Evolutionary conservation across 2,113 vertebrate species (phyloP).

Genomic region (Ciconia boyciana): DNA sequence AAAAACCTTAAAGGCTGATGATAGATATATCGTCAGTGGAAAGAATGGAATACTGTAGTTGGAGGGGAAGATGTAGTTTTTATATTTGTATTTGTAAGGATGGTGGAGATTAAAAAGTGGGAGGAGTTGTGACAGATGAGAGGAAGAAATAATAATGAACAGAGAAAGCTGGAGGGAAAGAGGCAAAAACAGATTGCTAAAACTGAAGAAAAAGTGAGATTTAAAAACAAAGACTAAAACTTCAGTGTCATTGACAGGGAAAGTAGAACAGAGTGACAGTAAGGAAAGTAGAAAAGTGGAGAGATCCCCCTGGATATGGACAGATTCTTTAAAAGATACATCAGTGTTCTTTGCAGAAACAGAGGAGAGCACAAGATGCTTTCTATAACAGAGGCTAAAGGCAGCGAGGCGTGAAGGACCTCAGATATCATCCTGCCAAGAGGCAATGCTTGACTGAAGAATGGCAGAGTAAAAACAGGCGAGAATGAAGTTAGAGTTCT

Average conservation of each 20-base stretch:
- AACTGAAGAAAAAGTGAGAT: background rate
- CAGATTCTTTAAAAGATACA: background rate
- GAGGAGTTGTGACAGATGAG: background rate
- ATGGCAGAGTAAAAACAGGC: background rate
- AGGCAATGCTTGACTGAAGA: background rate
- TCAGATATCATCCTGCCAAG: background rate
- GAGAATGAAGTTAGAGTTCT: background rate
- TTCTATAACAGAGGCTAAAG: background rate
- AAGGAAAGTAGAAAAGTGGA: background rate
- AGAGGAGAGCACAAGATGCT: background rate
- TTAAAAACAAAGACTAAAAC: background rate
- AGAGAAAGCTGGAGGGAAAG: background rate
- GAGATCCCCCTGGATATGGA: background rate
- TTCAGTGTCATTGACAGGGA: background rate
- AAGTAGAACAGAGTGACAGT: background rate
- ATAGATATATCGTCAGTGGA: background rate
- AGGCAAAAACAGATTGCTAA: background rate
- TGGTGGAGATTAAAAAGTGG: background rate
- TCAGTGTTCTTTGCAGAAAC: background rate
- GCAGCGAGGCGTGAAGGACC: background rate
- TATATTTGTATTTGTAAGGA: background rate
- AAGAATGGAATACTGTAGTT: background rate
- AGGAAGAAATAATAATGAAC: background rate
- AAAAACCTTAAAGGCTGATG: background rate
- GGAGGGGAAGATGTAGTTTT: background rate